These are phyloP conservation scores for Pangasius krempfi DNA, from an alignment of 2,797 vertebrate genomes.

Conservation along the genomic window DNA sequence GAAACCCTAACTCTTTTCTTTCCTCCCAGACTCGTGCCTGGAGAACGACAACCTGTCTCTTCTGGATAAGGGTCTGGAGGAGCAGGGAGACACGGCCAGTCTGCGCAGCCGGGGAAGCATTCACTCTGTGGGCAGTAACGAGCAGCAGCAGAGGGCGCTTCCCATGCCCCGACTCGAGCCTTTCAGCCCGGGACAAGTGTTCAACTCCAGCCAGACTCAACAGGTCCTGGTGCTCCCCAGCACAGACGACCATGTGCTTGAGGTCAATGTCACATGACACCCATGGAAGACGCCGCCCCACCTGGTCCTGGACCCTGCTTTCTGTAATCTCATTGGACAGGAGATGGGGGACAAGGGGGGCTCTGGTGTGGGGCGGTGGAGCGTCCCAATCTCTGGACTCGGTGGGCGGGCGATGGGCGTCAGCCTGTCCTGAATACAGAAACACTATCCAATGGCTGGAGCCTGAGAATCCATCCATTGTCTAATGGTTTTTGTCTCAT, in stretches of 20 bases:
- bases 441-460: slow-evolving; percentile 41
- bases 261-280: slow-evolving; percentile 94
- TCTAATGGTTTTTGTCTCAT: slow-evolving; percentile 32
- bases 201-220: slow-evolving; percentile 82
- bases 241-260: slow-evolving; percentile 91
- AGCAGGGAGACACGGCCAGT: slow-evolving; percentile 86
- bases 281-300: slow-evolving; percentile 47
- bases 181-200: slow-evolving; percentile 89
- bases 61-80: slow-evolving; percentile 87
- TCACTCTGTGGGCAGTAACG: slow-evolving; percentile 81
- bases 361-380: slow-evolving; percentile 31
- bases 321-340: slow-evolving; percentile 32
- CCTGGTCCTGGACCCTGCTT: slow-evolving; percentile 25
- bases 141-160: slow-evolving; percentile 79
- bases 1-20: not conserved
- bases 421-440: slow-evolving; percentile 34
- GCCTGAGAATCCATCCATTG: slow-evolving; percentile 51
- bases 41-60: slow-evolving; percentile 92
- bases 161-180: slow-evolving; percentile 92
- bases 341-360: slow-evolving; percentile 27
- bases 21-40: slow-evolving; percentile 86
- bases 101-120: slow-evolving; percentile 84
- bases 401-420: slow-evolving; percentile 10
- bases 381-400: slow-evolving; percentile 18
- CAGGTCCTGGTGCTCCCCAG: slow-evolving; percentile 93